Evolutionary conservation across 2,888 invertebrate species (phyloP), one percentile per base, ranked within the genome.

Genomic region (Agrotis exclamationis): DNA sequence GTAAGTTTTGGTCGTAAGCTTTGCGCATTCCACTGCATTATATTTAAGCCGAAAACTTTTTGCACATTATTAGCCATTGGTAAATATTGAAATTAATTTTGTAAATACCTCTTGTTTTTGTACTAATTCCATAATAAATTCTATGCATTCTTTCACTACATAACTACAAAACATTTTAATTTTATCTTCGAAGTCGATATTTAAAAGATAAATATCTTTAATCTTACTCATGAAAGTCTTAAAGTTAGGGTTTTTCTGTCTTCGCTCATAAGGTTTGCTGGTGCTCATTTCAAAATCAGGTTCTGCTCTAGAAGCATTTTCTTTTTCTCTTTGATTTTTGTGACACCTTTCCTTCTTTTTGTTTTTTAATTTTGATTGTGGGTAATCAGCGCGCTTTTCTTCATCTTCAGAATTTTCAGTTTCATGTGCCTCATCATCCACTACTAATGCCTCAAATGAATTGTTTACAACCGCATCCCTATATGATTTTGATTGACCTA

Each of bases 151-250:
- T 14, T 59, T 47, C 5, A 48, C 47, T 24, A 60, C 6, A 28
- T n/a, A 47, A 48, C 47, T 48, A 28, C 11, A 28, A 28, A 28
- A 28, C 47, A 60, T 60, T 60, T 60, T 60, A 6, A 60, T 6
- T 48, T 48, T 48, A n/a, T 60, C 58, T 58, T 22, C 44, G 4
- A 58, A 44, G 9, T 16, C 9, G 16, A 9, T 45, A 58, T 45
- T 59, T 24, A 11, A 59, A 59, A 24, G 13, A 1, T 13, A 59
- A 59, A 59, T 59, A 18, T 45, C 24, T 45, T 58, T 58, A 9
- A 58, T 22, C 4, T 58, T 58, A 22, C 44, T 58, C 6, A 57
- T 13, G 14, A 57, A 20, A 13, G 3, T 57, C 20, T 2, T 20
- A 54, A 39, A 39, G 7, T 20, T 39, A 0, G 14, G 14, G 3